Percentiles rank a stretch among this genome's conserved stretches.
Evolutionary conservation across 2,797 vertebrate species (phyloP).

Genomic region (Amphiprion clarkii): DNA sequence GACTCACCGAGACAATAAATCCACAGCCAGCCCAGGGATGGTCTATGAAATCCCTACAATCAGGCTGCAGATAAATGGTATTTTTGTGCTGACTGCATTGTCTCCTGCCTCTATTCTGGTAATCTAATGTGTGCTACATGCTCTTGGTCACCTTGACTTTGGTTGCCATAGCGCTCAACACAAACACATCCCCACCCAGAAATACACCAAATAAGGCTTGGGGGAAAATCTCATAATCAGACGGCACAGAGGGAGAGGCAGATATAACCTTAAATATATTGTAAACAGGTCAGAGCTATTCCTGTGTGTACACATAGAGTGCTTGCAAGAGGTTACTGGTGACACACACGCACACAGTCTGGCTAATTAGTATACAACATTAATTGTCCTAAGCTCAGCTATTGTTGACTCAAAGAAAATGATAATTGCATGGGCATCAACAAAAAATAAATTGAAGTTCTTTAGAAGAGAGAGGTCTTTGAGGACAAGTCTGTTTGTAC

Average conservation of each 20-base stretch:
- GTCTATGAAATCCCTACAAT: constrained; percentile 85
- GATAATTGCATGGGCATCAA: constrained; percentile 86
- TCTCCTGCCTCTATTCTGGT: constrained; percentile 86
- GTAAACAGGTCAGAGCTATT: constrained; percentile 82
- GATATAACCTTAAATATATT: constrained; percentile 83
- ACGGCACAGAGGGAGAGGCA: constrained; percentile 78
- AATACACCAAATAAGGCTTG: constrained; percentile 89
- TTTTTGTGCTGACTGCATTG: constrained; percentile 87
- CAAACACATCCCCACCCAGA: constrained; percentile 91
- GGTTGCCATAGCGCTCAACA: constrained; percentile 89
- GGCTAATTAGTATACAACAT: constrained; percentile 86
- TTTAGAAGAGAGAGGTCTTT: constrained; percentile 83
- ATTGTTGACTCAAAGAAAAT: constrained; percentile 87
- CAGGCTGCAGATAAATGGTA: constrained; percentile 84
- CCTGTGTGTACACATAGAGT: constrained; percentile 77
- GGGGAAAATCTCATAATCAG: constrained; percentile 86
- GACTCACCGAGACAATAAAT: constrained; percentile 87
- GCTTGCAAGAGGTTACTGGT: constrained; percentile 75
- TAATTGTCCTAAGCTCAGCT: constrained; percentile 85
- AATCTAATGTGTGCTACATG: constrained; percentile 90
- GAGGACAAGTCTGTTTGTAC: constrained; percentile 87
- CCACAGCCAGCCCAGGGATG: constrained; percentile 79
- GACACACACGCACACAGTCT: constrained; percentile 78
- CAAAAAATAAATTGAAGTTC: constrained; percentile 86
- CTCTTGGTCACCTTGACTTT: constrained; percentile 92